Evolutionary conservation across 1,140 invertebrate genomes (phyloP).

Genomic region (Mizuhopecten yessoensis): DNA sequence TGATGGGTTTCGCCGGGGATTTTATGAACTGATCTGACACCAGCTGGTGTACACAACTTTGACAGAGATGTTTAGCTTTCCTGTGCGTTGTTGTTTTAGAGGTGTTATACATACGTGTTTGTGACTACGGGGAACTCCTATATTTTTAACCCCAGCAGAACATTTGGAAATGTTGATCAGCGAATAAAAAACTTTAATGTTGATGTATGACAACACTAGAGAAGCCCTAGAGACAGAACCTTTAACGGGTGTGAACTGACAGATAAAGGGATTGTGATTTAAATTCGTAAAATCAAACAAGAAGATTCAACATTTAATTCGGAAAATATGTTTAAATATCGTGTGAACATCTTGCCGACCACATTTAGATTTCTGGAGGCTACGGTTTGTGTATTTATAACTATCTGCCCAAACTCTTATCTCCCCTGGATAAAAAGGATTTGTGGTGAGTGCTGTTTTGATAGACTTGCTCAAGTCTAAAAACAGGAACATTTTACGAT

Average conservation of each 20-base stretch:
- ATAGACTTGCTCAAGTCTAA: neutral
- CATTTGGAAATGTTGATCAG: neutral
- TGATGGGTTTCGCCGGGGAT: slow-evolving; percentile 18
- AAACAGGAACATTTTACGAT: neutral
- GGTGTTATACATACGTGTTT: neutral
- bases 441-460: too few relatives aligned
- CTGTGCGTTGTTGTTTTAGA: neutral
- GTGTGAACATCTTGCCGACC: neutral
- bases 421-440: neutral
- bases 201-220: neutral
- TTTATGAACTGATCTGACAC: slow-evolving; percentile 27
- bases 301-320: neutral
- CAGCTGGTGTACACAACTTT: neutral
- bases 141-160: neutral
- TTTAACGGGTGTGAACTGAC: neutral
- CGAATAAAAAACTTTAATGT: neutral
- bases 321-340: neutral
- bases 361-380: neutral
- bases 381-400: neutral
- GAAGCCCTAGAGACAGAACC: neutral
- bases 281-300: neutral
- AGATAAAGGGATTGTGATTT: neutral
- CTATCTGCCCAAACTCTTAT: neutral
- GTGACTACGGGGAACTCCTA: neutral
- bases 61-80: neutral